phyloP scores from a whole-genome alignment of 2,113 vertebrate species.

The Oryzias curvinotus region DNA sequence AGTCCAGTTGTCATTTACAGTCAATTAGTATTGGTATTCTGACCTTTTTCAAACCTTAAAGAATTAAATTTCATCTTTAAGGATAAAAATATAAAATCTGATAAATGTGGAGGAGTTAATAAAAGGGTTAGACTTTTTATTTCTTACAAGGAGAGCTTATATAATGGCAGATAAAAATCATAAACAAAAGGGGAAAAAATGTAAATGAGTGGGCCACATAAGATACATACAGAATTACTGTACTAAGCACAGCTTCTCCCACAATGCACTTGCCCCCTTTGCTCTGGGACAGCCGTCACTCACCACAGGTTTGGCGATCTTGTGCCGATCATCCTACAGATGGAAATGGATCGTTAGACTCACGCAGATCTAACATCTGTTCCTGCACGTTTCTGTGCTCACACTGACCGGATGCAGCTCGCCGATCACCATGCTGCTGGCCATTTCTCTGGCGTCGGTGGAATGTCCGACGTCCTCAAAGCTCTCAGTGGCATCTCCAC shows the following conservation, averaged over 20 bases:
- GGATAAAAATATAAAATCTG: too few relatives aligned
- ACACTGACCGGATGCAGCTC: constrained; percentile 91
- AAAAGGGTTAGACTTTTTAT: too few relatives aligned
- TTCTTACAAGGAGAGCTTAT: too few relatives aligned
- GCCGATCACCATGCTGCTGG: constrained; percentile 82
- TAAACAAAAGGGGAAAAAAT: too few relatives aligned
- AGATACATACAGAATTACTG: neutral
- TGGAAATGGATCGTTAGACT: neutral
- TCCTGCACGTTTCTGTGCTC: neutral
- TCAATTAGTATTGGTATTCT: too few relatives aligned
- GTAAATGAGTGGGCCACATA: neutral
- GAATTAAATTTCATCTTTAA: too few relatives aligned
- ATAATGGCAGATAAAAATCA: too few relatives aligned
- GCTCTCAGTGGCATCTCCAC: constrained; percentile 91
- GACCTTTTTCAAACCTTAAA: too few relatives aligned
- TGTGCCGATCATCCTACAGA: constrained; percentile 86
- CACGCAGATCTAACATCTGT: too few relatives aligned
- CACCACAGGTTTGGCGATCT: constrained; percentile 82
- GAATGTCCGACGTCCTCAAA: constrained; percentile 98
- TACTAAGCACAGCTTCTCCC: constrained; percentile 10
- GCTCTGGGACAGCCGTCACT: constrained; percentile 45
- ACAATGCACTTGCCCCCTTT: constrained; percentile 2
- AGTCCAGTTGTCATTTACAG: too few relatives aligned
- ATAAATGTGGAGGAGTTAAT: too few relatives aligned
- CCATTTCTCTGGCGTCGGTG: constrained; percentile 84